phyloP scores from a whole-genome alignment of 2,797 vertebrate species.

The Lophura swinhoii region DNA sequence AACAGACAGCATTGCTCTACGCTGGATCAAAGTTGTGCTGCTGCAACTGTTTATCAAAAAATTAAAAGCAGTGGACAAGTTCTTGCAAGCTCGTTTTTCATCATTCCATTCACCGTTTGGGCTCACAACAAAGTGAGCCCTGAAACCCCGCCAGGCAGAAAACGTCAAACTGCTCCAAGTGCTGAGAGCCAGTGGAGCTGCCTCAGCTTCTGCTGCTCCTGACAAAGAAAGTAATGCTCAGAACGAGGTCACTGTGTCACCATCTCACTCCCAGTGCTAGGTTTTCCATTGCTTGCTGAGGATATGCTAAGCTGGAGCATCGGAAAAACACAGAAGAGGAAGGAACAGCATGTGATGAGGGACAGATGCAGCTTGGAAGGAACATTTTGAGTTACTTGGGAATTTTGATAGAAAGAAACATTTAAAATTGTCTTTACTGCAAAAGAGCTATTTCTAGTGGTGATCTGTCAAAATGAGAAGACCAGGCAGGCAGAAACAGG shows the following conservation, averaged over 20 bases:
- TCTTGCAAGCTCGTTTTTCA: constrained; percentile 60
- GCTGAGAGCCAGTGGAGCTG: constrained; percentile 29
- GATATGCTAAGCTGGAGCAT: not conserved
- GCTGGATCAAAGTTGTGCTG: constrained; percentile 63
- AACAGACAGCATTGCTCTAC: constrained; percentile 36
- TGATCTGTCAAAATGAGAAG: not conserved
- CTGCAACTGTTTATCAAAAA: constrained; percentile 53
- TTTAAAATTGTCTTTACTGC: not conserved
- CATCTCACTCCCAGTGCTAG: constrained; percentile 35
- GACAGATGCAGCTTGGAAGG: not conserved
- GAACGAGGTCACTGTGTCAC: constrained; percentile 81
- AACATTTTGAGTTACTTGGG: not conserved
- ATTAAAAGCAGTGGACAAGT: constrained; percentile 65
- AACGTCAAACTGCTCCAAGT: constrained; percentile 57
- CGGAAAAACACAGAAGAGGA: not conserved
- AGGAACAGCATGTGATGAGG: not conserved
- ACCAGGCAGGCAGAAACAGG: not conserved
- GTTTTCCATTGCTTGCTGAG: constrained; percentile 22
- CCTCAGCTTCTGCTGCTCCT: constrained; percentile 43
- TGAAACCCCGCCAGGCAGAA: constrained; percentile 52
- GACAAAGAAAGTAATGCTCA: constrained; percentile 53
- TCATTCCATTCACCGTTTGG: constrained; percentile 9
- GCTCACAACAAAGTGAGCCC: constrained; percentile 45
- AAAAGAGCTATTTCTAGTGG: not conserved
- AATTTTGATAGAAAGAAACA: not conserved